These are phyloP conservation scores for Astropecten irregularis DNA, from an alignment of 53 echinoderm and acorn worm species.

Conservation along the genomic window DNA sequence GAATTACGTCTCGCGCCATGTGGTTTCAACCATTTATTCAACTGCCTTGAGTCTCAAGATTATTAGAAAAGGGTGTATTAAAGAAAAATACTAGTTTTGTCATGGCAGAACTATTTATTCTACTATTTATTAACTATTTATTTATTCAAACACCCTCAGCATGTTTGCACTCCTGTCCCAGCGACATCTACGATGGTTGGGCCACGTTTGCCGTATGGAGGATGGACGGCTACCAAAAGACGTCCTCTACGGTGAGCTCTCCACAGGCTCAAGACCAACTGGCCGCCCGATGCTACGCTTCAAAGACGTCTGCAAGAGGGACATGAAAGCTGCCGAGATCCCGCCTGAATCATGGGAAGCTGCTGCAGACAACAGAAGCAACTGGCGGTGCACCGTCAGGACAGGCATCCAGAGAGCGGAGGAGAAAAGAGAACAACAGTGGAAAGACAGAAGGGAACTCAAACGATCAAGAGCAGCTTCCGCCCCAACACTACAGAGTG, in stretches of 20 bases:
- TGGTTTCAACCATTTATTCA: no score
- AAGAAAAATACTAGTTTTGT: no score
- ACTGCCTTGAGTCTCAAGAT: no score
- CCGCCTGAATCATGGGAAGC: constrained; percentile 7
- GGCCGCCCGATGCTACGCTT: not conserved
- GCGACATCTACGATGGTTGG: constrained; percentile 8
- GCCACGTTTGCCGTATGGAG: not conserved
- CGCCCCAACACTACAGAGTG: not conserved
- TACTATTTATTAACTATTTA: no score
- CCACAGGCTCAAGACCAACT: not conserved
- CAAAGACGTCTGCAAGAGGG: not conserved
- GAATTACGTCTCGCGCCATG: no score
- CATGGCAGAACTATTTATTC: no score
- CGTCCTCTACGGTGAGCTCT: constrained; percentile 23
- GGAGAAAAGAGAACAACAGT: not conserved
- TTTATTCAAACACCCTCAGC: no score
- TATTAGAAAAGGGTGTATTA: not conserved
- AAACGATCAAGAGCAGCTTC: not conserved
- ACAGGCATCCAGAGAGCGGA: not conserved
- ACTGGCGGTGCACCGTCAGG: not conserved
- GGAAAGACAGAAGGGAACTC: not conserved
- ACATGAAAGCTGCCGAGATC: not conserved
- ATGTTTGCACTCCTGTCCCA: not conserved
- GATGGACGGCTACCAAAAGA: constrained; percentile 16
- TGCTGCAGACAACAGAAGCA: not conserved